phyloP scores from a whole-genome alignment of 2,888 invertebrate species.

The Rotaria magnacalcarata region DNA sequence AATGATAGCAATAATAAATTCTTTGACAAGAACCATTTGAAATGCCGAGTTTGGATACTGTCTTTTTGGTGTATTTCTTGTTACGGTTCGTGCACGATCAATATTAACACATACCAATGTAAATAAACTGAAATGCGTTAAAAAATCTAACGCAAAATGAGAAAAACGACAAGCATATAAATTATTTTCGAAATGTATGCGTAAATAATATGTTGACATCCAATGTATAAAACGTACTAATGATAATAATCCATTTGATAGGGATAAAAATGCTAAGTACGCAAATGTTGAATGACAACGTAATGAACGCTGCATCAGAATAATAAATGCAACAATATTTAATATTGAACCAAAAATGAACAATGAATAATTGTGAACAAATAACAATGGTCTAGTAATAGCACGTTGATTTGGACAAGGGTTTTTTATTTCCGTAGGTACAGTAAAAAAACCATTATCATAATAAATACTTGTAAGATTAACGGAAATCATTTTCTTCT shows the following conservation, averaged over 20 bases:
- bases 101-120: conserved; percentile 21
- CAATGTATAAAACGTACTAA: conserved; percentile 9
- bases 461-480: background rate
- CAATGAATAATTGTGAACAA: conserved; percentile 36
- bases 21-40: background rate
- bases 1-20: background rate
- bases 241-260: conserved; percentile 27
- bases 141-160: background rate
- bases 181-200: background rate
- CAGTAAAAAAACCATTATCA: background rate
- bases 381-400: background rate
- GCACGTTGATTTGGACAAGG: conserved; percentile 20
- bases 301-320: background rate
- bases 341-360: conserved; percentile 22
- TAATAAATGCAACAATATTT: conserved; percentile 8
- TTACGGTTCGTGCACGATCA: conserved; percentile 33
- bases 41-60: background rate
- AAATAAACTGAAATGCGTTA: conserved; percentile 34
- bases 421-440: background rate
- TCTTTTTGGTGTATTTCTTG: background rate
- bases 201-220: conserved; percentile 15
- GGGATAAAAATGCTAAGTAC: conserved; percentile 16
- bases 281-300: conserved; percentile 36
- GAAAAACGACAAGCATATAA: background rate
- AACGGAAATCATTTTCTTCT: background rate